phyloP scores from a whole-genome alignment of 2,888 invertebrate genomes.

The Baronia brevicornis region DNA sequence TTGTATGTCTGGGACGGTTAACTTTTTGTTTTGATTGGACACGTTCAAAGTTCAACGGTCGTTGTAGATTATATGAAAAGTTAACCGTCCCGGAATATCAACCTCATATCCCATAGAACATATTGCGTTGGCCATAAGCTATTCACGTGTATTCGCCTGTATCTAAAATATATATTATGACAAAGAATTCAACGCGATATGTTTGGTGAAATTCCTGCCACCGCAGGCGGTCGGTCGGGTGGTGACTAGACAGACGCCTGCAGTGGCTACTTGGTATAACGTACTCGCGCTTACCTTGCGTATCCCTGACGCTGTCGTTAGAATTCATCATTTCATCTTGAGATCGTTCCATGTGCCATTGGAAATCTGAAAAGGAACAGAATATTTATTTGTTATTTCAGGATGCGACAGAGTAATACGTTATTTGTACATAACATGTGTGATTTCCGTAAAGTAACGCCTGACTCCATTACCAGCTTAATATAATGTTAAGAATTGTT shows the following conservation, averaged over 20 bases:
- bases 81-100: slow-evolving; percentile 57
- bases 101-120: slow-evolving; percentile 56
- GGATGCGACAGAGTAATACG: no score
- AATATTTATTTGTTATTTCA: slow-evolving; percentile 6
- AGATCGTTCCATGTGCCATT: slow-evolving; percentile 90
- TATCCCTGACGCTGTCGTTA: slow-evolving; percentile 91
- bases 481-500: no score
- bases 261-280: slow-evolving; percentile 23
- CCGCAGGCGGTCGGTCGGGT: slow-evolving; percentile 5
- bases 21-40: slow-evolving; percentile 31
- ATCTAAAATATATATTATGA: no score
- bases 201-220: slow-evolving; percentile 11
- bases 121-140: slow-evolving; percentile 36
- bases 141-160: no score
- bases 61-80: slow-evolving; percentile 23
- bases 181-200: slow-evolving; percentile 26
- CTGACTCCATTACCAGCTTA: no score
- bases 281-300: slow-evolving; percentile 85
- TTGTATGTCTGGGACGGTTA: slow-evolving; percentile 61
- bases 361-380: slow-evolving; percentile 80
- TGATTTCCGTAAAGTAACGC: no score
- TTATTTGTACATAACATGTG: no score
- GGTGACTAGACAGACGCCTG: slow-evolving; percentile 11
- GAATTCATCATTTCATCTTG: slow-evolving; percentile 92
- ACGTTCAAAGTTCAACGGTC: slow-evolving; percentile 1